phyloP scores from a whole-genome alignment of 2,888 invertebrate genomes.

The Coecobrya sp. region DNA sequence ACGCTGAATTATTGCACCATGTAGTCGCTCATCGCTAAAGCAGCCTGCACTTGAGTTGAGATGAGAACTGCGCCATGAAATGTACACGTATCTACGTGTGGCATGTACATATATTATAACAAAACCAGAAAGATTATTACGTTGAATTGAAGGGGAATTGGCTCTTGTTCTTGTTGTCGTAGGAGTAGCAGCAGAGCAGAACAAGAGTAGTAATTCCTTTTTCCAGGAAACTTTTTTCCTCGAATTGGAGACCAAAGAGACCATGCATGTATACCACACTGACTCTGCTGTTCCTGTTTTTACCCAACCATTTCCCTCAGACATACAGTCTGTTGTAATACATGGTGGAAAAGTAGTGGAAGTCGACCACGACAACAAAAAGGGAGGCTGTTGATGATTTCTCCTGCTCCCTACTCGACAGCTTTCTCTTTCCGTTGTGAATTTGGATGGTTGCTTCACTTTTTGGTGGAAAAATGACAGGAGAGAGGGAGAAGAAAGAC shows the following conservation, averaged over 20 bases:
- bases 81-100: background rate
- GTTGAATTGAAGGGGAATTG: constrained; percentile 23
- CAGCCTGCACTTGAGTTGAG: background rate
- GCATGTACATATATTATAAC: background rate
- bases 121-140: background rate
- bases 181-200: constrained; percentile 18
- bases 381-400: background rate
- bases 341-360: background rate
- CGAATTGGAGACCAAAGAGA: background rate
- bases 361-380: background rate
- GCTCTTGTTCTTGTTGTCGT: constrained; percentile 36
- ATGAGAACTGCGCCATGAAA: background rate
- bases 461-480: background rate
- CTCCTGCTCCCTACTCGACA: background rate
- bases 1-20: background rate
- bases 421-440: background rate
- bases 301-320: constrained; percentile 9
- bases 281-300: background rate
- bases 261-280: background rate
- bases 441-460: background rate
- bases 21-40: constrained; percentile 20
- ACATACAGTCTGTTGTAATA: background rate
- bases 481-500: background rate
- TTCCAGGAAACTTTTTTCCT: background rate
- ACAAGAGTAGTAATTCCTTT: constrained; percentile 12